These are phyloP conservation scores for Tonatia bakeri DNA, from an alignment of 2,113 vertebrate species.

Conservation along the genomic window DNA sequence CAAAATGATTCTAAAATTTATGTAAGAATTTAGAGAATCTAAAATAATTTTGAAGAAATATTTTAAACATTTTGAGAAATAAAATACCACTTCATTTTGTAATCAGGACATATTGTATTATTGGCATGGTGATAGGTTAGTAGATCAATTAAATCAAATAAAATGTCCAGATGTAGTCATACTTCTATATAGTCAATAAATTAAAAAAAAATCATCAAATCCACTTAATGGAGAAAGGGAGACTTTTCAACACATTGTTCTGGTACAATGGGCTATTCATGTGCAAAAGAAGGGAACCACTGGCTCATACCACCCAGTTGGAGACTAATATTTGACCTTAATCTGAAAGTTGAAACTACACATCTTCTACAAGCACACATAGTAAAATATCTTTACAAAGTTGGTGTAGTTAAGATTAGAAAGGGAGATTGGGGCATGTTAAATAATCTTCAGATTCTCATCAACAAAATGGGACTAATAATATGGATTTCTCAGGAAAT, in stretches of 20 bases:
- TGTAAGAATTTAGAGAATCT: neutral
- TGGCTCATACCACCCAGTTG: neutral
- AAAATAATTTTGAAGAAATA: neutral
- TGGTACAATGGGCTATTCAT: neutral
- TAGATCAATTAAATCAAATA: neutral
- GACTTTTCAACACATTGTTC: neutral
- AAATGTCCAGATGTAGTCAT: neutral
- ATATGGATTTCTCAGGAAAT: neutral
- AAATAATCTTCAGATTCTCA: neutral
- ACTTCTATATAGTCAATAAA: neutral
- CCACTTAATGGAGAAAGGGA: neutral
- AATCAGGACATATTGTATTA: neutral
- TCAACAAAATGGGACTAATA: neutral
- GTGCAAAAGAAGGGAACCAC: neutral
- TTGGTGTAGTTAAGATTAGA: neutral
- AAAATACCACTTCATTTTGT: neutral
- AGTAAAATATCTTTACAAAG: neutral
- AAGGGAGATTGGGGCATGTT: neutral
- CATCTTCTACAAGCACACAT: neutral
- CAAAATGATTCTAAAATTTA: neutral
- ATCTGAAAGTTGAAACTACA: neutral
- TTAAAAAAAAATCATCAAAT: neutral
- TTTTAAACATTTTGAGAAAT: neutral
- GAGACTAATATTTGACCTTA: neutral
- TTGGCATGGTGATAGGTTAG: neutral